A percentile compares a stretch with the other conserved stretches of the same genome.
phyloP scores from a whole-genome alignment of 2,888 invertebrate species.

The Leuctra nigra region DNA sequence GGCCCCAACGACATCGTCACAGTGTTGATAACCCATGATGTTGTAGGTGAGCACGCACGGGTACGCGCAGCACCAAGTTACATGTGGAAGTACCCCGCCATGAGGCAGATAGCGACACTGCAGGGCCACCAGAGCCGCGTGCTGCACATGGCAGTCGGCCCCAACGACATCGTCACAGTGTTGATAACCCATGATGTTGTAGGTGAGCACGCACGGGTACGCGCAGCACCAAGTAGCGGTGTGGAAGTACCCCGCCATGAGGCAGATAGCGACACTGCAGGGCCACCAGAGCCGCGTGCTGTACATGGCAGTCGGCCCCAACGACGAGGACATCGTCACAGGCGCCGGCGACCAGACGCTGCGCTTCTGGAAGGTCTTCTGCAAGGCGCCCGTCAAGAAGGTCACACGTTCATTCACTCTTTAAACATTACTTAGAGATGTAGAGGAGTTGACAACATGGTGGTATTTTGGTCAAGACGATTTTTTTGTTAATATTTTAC shows the following conservation, averaged over 20 bases:
- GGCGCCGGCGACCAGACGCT: slow-evolving; percentile 98
- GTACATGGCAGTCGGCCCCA: slow-evolving; percentile 93
- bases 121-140: slow-evolving; percentile 96
- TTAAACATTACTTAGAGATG: slow-evolving; percentile 1
- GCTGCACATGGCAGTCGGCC: slow-evolving; percentile 91
- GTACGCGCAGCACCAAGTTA: slow-evolving; percentile 98
- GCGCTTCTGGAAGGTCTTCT: slow-evolving; percentile 98
- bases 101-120: slow-evolving; percentile 94
- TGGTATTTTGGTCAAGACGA: not conserved
- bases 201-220: slow-evolving; percentile 91
- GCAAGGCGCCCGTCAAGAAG: slow-evolving; percentile 90
- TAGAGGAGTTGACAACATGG: too few species aligned
- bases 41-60: slow-evolving; percentile 80
- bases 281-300: slow-evolving; percentile 95
- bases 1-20: too few species aligned
- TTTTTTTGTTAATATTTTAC: not conserved
- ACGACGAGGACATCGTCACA: slow-evolving; percentile 97
- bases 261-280: slow-evolving; percentile 93
- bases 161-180: too few species aligned
- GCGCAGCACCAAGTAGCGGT: slow-evolving; percentile 99
- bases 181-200: too few species aligned
- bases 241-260: slow-evolving; percentile 97
- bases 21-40: too few species aligned
- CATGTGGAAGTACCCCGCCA: slow-evolving; percentile 97
- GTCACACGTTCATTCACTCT: slow-evolving; percentile 30